Percentiles rank a stretch among this genome's conserved stretches.
phyloP scores from a whole-genome alignment of 2,113 vertebrate genomes.

The Ovibos moschatus region DNA sequence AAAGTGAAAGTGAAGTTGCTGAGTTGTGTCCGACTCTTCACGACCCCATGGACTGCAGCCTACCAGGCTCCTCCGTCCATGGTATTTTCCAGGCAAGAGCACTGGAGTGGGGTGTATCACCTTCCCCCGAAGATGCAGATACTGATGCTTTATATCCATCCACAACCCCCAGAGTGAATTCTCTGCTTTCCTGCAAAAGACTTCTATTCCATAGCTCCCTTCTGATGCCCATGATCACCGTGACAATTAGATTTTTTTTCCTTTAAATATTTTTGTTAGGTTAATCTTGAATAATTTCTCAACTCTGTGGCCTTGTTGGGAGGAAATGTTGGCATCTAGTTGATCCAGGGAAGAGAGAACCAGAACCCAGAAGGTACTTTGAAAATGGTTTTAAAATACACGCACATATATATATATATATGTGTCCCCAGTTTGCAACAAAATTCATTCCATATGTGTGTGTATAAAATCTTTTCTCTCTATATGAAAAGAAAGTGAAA shows the following conservation, averaged over 20 bases:
- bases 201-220: not conserved
- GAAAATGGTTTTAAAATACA: not conserved
- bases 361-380: not conserved
- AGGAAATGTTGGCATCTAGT: not conserved
- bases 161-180: not conserved
- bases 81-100: too few relatives aligned
- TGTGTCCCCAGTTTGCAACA: not conserved
- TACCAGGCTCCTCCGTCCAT: fast-evolving
- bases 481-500: not conserved
- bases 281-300: not conserved
- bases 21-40: fast-evolving
- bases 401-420: fast-evolving
- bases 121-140: not conserved
- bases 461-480: not conserved
- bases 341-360: not conserved
- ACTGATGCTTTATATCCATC: too few relatives aligned
- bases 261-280: not conserved
- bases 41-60: too few relatives aligned
- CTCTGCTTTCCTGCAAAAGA: not conserved
- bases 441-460: not conserved
- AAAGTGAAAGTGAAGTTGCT: too few relatives aligned
- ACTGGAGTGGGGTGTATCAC: fast-evolving
- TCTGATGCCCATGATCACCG: not conserved
- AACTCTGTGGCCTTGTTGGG: not conserved
- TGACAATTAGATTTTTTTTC: not conserved